Percentiles rank a stretch among this genome's conserved stretches.
These are phyloP conservation scores for Tupaia tana DNA, from an alignment of 2,113 vertebrate species.

Conservation along the genomic window DNA sequence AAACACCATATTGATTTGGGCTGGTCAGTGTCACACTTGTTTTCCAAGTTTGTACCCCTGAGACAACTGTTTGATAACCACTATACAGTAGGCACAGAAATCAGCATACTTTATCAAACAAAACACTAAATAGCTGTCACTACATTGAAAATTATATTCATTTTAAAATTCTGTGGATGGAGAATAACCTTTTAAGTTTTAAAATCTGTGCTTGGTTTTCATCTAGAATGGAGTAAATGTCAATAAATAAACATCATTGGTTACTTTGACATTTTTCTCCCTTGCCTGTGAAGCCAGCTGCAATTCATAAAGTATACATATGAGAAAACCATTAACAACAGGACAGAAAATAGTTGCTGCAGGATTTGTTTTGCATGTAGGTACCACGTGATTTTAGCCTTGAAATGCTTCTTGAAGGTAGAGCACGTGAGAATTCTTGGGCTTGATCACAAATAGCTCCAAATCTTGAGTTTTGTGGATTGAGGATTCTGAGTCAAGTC, in stretches of 20 bases:
- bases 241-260: background rate
- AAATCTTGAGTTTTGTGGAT: constrained; percentile 63
- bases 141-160: constrained; percentile 72
- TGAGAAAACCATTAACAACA: constrained; percentile 65
- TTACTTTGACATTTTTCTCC: constrained; percentile 6
- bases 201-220: constrained; percentile 79
- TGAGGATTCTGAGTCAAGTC: constrained; percentile 71
- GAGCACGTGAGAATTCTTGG: constrained; percentile 71
- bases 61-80: constrained; percentile 85
- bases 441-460: constrained; percentile 72
- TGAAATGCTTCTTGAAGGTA: constrained; percentile 73
- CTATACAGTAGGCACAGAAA: constrained; percentile 86
- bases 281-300: constrained; percentile 18
- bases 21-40: constrained; percentile 85
- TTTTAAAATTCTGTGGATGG: constrained; percentile 40
- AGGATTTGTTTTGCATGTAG: constrained; percentile 65
- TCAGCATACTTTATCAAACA: constrained; percentile 76
- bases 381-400: constrained; percentile 51
- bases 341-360: background rate
- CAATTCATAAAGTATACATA: background rate
- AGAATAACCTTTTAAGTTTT: constrained; percentile 52
- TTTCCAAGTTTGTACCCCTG: constrained; percentile 88
- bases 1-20: constrained; percentile 70
- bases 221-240: constrained; percentile 47
- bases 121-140: constrained; percentile 71